phyloP scores from a whole-genome alignment of 2,888 invertebrate genomes.

The Drosophila lutescens region DNA sequence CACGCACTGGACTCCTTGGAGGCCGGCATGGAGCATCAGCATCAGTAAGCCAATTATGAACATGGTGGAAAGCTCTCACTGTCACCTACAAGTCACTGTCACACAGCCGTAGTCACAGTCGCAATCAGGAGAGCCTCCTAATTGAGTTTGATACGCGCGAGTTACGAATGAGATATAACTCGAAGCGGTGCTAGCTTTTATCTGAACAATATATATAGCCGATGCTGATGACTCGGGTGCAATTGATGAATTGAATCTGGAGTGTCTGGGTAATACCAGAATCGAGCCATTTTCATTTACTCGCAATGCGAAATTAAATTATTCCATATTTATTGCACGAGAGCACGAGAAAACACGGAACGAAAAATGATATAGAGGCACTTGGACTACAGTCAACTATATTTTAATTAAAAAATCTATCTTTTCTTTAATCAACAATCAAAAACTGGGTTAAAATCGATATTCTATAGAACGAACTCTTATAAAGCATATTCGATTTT shows the following conservation, averaged over 20 bases:
- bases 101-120: conserved; percentile 36
- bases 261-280: conserved; percentile 44
- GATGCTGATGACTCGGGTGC: conserved; percentile 10
- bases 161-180: conserved; percentile 58
- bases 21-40: conserved; percentile 16
- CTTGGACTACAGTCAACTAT: too few relatives aligned
- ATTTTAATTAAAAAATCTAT: too few relatives aligned
- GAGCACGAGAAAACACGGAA: background rate
- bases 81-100: conserved; percentile 16
- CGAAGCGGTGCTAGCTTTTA: conserved; percentile 52
- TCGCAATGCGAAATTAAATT: conserved; percentile 8
- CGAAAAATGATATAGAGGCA: background rate
- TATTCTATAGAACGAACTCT: too few relatives aligned
- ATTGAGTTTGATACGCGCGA: conserved; percentile 48
- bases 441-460: too few relatives aligned
- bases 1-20: conserved; percentile 39
- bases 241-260: conserved; percentile 36
- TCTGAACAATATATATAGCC: conserved; percentile 44
- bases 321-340: conserved; percentile 30
- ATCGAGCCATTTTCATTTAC: conserved; percentile 33
- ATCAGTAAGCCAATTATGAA: conserved; percentile 53
- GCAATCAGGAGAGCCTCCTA: conserved; percentile 14
- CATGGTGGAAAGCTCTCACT: conserved; percentile 46
- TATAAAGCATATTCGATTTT: too few relatives aligned
- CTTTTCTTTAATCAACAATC: too few relatives aligned